A percentile compares a stretch with the other conserved stretches of the same genome.
Evolutionary conservation across 2,113 vertebrate species (phyloP).

Genomic region (Malaclemys terrapin): DNA sequence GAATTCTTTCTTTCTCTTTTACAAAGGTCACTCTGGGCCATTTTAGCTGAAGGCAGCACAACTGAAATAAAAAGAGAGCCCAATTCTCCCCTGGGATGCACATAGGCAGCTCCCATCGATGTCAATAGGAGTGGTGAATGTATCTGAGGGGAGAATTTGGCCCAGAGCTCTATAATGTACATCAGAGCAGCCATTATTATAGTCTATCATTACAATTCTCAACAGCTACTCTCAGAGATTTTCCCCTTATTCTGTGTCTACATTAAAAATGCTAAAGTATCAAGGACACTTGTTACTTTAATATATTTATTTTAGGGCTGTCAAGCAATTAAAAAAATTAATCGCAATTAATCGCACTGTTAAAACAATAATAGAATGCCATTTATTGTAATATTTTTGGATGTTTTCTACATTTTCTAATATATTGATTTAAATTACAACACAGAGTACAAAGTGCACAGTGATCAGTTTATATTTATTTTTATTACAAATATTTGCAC

Average conservation of each 20-base stretch:
- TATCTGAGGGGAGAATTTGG: not conserved
- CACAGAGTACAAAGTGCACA: too few species aligned
- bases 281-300: not conserved
- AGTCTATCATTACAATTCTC: not conserved
- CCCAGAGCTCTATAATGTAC: not conserved
- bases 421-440: too few species aligned
- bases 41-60: not conserved
- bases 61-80: not conserved
- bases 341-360: too few species aligned
- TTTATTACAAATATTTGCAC: too few species aligned
- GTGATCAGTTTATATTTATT: too few species aligned
- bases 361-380: too few species aligned
- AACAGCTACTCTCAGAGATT: not conserved
- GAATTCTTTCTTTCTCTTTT: not conserved
- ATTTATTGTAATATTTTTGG: too few species aligned
- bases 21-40: not conserved
- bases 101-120: not conserved
- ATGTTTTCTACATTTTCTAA: too few species aligned
- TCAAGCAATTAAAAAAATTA: too few species aligned
- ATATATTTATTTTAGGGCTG: not conserved
- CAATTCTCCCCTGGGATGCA: rapidly evolving
- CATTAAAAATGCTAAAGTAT: not conserved
- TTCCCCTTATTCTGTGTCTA: not conserved
- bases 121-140: not conserved
- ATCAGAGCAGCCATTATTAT: not conserved